Conservation (phyloP, 2,113 vertebrate species). For the Spilogale gracilis region DNA sequence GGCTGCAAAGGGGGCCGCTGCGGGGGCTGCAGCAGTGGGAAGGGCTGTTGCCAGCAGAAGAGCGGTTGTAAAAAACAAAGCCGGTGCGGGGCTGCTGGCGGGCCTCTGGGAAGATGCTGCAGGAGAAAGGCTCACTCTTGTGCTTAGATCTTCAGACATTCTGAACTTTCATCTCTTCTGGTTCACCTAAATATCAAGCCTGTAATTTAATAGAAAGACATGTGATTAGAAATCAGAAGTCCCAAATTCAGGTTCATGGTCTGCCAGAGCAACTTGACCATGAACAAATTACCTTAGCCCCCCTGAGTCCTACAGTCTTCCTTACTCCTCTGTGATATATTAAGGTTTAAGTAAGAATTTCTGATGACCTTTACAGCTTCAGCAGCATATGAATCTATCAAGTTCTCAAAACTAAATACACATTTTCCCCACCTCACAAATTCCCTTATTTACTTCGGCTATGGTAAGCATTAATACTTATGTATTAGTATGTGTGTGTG, state of each 20-base stretch:
- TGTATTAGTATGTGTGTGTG: neutral
- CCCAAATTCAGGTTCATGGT: neutral
- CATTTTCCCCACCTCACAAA: neutral
- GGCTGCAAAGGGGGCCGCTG: neutral
- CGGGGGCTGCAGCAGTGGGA: neutral
- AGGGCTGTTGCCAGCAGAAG: constrained; percentile 42
- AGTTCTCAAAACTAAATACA: neutral
- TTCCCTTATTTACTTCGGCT: neutral
- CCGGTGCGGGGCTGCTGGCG: accelerated
- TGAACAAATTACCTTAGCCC: no score
- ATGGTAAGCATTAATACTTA: neutral
- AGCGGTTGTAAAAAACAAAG: neutral
- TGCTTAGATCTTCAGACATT: neutral
- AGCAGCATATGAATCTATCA: neutral
- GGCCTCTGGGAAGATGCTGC: neutral
- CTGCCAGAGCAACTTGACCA: neutral
- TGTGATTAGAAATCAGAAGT: neutral
- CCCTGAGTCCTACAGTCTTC: neutral
- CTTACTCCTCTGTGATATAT: neutral
- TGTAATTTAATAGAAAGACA: neutral
- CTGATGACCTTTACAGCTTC: neutral
- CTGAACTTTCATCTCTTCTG: neutral
- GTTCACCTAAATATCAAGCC: neutral
- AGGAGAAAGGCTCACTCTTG: no score
- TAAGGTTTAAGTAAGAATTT: neutral